Conservation (phyloP, 1,140 invertebrate genomes). For the Archivesica marissinica region DNA sequence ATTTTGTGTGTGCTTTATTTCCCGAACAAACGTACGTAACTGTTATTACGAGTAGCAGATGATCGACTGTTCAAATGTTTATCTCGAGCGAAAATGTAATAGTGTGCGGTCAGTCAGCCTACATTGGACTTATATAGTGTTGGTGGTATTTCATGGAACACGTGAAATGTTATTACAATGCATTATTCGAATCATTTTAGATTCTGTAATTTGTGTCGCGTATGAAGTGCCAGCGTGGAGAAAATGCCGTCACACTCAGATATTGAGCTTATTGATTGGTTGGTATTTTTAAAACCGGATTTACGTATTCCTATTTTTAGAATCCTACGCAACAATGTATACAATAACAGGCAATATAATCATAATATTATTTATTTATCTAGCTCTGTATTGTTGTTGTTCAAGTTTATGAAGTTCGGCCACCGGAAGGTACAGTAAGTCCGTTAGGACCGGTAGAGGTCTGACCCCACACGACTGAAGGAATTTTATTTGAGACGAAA, state of each 20-base stretch:
- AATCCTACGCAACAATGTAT: background rate
- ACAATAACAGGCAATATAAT: background rate
- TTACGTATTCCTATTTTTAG: background rate
- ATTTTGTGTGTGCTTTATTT: background rate
- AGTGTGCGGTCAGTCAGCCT: background rate
- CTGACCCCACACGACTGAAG: too few relatives aligned
- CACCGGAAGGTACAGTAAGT: too few relatives aligned
- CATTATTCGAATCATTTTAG: background rate
- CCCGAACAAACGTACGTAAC: background rate
- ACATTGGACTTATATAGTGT: background rate
- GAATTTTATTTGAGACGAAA: too few relatives aligned
- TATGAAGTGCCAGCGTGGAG: conserved; percentile 41
- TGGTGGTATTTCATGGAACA: background rate
- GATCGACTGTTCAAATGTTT: background rate
- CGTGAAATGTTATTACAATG: background rate
- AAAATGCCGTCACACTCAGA: background rate
- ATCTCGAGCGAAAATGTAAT: background rate
- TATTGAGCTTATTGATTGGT: conserved; percentile 20
- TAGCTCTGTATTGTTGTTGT: too few relatives aligned
- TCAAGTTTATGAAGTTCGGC: too few relatives aligned
- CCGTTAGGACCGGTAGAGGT: too few relatives aligned
- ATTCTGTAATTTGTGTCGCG: background rate
- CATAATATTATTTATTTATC: too few relatives aligned
- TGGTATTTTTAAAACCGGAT: conserved; percentile 7
- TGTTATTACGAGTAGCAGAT: background rate